A percentile compares a stretch with the other conserved stretches of the same genome.
phyloP scores from a whole-genome alignment of 2,797 vertebrate genomes.

The Jordanella pulchra region DNA sequence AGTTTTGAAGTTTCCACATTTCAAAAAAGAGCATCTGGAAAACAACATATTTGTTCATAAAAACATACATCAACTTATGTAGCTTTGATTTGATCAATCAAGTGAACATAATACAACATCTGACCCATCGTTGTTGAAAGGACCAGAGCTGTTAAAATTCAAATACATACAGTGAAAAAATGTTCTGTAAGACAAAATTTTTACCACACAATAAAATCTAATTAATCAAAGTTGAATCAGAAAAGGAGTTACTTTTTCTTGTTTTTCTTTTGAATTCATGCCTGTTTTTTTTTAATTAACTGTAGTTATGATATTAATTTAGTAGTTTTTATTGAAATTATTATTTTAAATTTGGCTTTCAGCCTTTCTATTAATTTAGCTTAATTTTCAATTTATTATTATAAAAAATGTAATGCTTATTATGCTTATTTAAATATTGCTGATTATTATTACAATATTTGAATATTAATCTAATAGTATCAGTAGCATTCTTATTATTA shows the following conservation, averaged over 20 bases:
- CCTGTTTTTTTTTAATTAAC: not conserved
- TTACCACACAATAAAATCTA: not conserved
- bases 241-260: not conserved
- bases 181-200: not conserved
- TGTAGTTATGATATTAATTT: not conserved
- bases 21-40: no score
- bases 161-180: not conserved
- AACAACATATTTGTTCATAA: not conserved
- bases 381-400: not conserved
- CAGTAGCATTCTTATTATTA: not conserved
- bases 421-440: not conserved
- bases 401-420: no score
- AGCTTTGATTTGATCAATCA: not conserved
- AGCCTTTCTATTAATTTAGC: not conserved
- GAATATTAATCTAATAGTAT: not conserved
- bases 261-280: not conserved
- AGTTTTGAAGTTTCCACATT: constrained; percentile 37
- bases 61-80: not conserved
- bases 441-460: not conserved
- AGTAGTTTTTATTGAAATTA: not conserved
- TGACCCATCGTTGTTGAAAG: not conserved
- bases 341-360: not conserved
- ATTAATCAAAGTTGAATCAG: not conserved
- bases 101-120: not conserved
- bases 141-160: not conserved